Base-by-base conservation (phyloP, 2,888 invertebrate species). In the Fragum fragum region DNA sequence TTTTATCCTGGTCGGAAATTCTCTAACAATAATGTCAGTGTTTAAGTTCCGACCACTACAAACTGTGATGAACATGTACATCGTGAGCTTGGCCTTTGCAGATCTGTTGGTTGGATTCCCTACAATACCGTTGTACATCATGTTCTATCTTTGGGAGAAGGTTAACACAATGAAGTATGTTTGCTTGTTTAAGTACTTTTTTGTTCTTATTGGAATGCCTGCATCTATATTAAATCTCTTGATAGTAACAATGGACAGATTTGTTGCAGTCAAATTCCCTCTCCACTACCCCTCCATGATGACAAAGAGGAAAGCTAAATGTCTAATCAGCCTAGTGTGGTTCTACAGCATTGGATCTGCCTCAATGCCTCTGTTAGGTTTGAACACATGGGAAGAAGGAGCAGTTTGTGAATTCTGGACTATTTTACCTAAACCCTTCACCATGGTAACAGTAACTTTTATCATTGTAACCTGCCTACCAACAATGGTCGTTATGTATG, bases 231-330 rank as follows among this genome's bases (percentile, higher is more conserved):
- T 86, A 28, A 89, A 84, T 72, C 79, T 89, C 1, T 61, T 83
- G 5, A 47, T 83, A 16, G 84, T 89, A 3, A 79, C 88, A 11
- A 32, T 85, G 0, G 88, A 90, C 66, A 76, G 89, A 14, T 90
- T 79, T 57, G 61, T 90, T 18, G 88, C 89, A 14, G 70, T 90
- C 16, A 63, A 83, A 14, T 88, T 73, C 42, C 88, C 88, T 23
- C 63, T 89, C 23, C 76, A 78, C 18, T 87, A 89, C 71, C 39
- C 28, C 0, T 55, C 69, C 21, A 32, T 81, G 29, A 83, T 85
- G 70, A 86, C 87, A 0, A 81, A 79, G 14, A 26, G 59, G 1
- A 77, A 72, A 23, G 86, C 81, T 1, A 79, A 61, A n/a, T 21
- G 42, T 11, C 59, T 81, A 29, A 72, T 88, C 1, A 36, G 69